Evolutionary conservation across 1,140 invertebrate genomes (phyloP).

Genomic region (Lordiphosa stackelbergi): DNA sequence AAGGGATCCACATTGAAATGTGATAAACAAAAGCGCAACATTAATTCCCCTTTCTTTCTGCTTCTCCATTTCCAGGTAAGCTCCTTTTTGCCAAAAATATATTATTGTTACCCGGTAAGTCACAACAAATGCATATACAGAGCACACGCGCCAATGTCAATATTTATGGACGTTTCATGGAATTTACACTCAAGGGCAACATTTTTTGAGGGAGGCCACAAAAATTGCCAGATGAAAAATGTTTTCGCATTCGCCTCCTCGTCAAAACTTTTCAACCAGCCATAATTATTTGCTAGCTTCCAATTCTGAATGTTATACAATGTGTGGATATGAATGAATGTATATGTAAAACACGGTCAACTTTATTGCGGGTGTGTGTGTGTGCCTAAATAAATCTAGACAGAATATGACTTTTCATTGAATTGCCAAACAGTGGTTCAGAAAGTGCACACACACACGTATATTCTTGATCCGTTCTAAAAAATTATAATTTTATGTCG

Average conservation of each 20-base stretch:
- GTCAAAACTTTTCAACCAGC: slow-evolving; percentile 64
- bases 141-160: slow-evolving; percentile 50
- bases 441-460: too few relatives aligned
- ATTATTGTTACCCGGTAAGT: not conserved
- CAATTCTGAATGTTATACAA: slow-evolving; percentile 13
- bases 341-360: slow-evolving; percentile 33
- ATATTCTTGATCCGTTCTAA: too few relatives aligned
- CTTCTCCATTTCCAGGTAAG: slow-evolving; percentile 11
- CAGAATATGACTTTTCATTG: slow-evolving; percentile 8
- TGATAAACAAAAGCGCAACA: too few relatives aligned
- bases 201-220: slow-evolving; percentile 16
- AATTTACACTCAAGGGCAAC: slow-evolving; percentile 55
- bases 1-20: not conserved
- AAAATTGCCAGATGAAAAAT: slow-evolving; percentile 49
- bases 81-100: not conserved
- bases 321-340: slow-evolving; percentile 5
- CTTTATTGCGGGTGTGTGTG: slow-evolving; percentile 36
- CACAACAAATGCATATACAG: slow-evolving; percentile 38
- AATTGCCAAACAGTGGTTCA: not conserved
- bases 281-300: slow-evolving; percentile 49
- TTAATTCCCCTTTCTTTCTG: not conserved
- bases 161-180: slow-evolving; percentile 43
- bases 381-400: slow-evolving; percentile 24
- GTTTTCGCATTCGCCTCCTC: slow-evolving; percentile 28
- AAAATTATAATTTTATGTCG: too few relatives aligned